Conservation (phyloP, 2,888 invertebrate species). For the Mimachlamys varia region DNA sequence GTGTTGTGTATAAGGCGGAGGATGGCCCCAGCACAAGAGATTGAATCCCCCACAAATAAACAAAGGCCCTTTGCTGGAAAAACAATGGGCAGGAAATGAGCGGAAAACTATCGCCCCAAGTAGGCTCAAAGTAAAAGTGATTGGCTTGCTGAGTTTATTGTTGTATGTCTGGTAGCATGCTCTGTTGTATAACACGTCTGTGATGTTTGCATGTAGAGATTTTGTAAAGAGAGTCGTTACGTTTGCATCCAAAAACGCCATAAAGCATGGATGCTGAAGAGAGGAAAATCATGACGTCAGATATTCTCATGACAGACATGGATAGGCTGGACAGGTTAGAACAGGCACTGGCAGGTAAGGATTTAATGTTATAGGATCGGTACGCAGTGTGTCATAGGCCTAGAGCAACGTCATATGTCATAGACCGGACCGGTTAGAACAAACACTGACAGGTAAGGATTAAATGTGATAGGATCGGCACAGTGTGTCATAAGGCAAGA, state of each 20-base stretch:
- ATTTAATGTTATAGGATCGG: not conserved
- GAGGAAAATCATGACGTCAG: not conserved
- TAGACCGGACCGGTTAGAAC: not conserved
- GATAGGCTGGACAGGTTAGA: not conserved
- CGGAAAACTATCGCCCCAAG: not conserved
- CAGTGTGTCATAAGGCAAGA: not conserved
- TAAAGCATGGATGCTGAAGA: not conserved
- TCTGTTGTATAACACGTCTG: not conserved
- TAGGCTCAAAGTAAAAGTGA: not conserved
- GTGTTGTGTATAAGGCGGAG: not conserved
- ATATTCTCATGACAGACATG: not conserved
- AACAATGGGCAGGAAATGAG: constrained; percentile 3
- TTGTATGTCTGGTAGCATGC: constrained; percentile 3
- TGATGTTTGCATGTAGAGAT: not conserved
- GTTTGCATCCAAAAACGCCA: not conserved
- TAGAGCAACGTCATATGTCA: not conserved
- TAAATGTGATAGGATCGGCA: not conserved
- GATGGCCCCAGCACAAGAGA: not conserved
- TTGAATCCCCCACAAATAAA: not conserved
- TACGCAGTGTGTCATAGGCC: not conserved
- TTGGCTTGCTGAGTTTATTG: not conserved
- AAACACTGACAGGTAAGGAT: not conserved
- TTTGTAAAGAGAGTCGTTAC: not conserved
- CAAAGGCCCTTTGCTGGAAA: not conserved
- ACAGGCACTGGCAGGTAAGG: not conserved